phyloP scores from a whole-genome alignment of 2,113 vertebrate genomes.

The Perccottus glenii region DNA sequence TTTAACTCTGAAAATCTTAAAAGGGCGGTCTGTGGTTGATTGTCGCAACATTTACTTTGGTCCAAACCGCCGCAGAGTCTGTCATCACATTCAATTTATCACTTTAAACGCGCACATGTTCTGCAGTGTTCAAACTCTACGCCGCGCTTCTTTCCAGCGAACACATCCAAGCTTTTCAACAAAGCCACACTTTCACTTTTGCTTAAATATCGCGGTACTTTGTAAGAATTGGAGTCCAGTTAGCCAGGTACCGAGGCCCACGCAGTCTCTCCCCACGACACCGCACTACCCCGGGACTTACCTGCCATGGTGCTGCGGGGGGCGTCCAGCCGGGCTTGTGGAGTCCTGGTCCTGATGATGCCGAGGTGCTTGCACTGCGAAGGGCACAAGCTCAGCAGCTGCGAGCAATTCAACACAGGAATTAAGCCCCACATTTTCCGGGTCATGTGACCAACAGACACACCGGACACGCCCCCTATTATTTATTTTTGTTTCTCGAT shows the following conservation, averaged over 20 bases:
- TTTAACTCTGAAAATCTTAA: constrained; percentile 23
- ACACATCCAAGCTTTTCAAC: not conserved
- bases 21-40: constrained; percentile 29
- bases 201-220: constrained; percentile 15
- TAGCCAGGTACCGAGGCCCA: constrained; percentile 21
- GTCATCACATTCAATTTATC: not conserved
- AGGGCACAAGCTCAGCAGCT: constrained; percentile 63
- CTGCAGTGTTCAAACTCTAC: not conserved
- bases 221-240: not conserved
- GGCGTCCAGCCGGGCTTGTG: constrained; percentile 21
- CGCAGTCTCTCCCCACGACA: constrained; percentile 12
- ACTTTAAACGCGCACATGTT: not conserved
- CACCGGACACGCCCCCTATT: constrained; percentile 58
- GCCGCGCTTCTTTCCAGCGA: not conserved
- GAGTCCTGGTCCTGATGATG: constrained; percentile 29
- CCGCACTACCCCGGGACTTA: constrained; percentile 39
- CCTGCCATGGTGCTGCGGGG: constrained; percentile 63
- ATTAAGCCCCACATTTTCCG: constrained; percentile 73
- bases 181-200: not conserved
- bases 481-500: not conserved
- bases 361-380: constrained; percentile 37
- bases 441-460: constrained; percentile 66
- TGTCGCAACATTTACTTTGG: not conserved
- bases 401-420: constrained; percentile 56
- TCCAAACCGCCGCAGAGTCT: constrained; percentile 39